Evolutionary conservation across 2,797 vertebrate genomes (phyloP), one percentile per base, ranked within the genome.

Genomic region (Sebastes iracundus): DNA sequence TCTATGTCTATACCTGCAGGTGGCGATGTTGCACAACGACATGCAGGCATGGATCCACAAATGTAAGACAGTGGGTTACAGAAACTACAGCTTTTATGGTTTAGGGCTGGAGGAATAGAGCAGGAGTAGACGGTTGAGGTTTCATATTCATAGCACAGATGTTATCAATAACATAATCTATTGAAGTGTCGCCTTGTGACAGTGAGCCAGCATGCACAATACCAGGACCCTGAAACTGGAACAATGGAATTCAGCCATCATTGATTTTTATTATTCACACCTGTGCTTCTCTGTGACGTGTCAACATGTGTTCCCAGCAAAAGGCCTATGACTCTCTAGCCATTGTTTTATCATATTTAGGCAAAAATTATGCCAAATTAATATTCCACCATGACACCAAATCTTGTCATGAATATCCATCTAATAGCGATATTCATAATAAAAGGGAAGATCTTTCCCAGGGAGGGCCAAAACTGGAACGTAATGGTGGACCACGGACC

Each of bases 21-120:
- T 86, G 91, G 86, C 89, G 84, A 6, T 89, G 80, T 86, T 87
- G 78, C 64, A 79, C 77, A 87, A 14, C 18, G 5, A 77, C 42
- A 56, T 23, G 5, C 18, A 61, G 30, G 7, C 14, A 27, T 10
- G 12, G 9, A 5, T 6, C 3, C 4, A 38, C 23, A 16, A 10
- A 33, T 30, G 2, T 22, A 12, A 42, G 8, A 3, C 13, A 56
- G 20, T 1, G 0, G 7, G 22, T 0, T 58, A 4, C 23, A 49
- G 4, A 16, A 46, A 49, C 13, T 5, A 8, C 13, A 35, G 73
- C 16, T 4, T 4, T 56, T n/a, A 33, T 22, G 11, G 25, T 55
- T 27, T 23, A 16, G 18, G 4, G 14, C 28, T 33, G 20, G 22
- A 46, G 12, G 8, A 52, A 18, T 2, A 33, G 16, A 72, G 18